Base-by-base conservation (phyloP, 2,797 vertebrate genomes). In the Ceyx erithaca region DNA sequence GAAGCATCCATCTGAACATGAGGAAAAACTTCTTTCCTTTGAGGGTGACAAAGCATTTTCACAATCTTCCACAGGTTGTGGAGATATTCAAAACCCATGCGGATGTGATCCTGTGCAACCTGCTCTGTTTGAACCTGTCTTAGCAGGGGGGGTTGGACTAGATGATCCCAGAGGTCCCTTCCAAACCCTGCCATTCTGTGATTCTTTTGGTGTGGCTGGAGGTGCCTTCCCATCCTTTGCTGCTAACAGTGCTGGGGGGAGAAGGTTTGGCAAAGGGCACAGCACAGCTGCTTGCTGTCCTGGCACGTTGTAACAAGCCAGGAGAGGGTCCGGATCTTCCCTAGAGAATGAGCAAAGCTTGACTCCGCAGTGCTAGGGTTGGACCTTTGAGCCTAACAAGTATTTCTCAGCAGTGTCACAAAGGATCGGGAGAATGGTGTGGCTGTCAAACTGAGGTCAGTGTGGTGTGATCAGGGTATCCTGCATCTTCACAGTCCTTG, bases 361-460 rank as follows among this genome's bases (percentile, higher is more conserved):
- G 3, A 79, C 31, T 70, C 26, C 62, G 58, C 55, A 75, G 63
- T 23, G 51, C 26, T 66, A 48, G 72, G 28, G 40, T 46, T 55
- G 80, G 80, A 31, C 28, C 57, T 92, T 78, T 0, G 8, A 51
- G 37, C 35, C 48, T 72, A 16, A 15, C 23, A 12, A 25, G 21
- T 58, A 6, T 88, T 92, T 90, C 62, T 64, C 66, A 76, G 68
- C 41, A 30, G 40, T 63, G 52, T 22, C 49, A n/a, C 28, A 25
- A 66, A 64, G 21, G 14, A n/a, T 30, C 33, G 13, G 5, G 31
- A 68, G 59, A 64, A 64, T 10, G 21, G 14, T 0, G 0, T 68
- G 26, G 68, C 49, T 81, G 43, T 88, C 69, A 71, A 51, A 64
- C 46, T 59, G 90, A 62, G 62, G 81, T 68, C 28, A 33, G 17